Percentiles rank a stretch among this genome's conserved stretches.
Evolutionary conservation across 2,888 invertebrate species (phyloP).

Genomic region (Neoscelio sp.): DNA sequence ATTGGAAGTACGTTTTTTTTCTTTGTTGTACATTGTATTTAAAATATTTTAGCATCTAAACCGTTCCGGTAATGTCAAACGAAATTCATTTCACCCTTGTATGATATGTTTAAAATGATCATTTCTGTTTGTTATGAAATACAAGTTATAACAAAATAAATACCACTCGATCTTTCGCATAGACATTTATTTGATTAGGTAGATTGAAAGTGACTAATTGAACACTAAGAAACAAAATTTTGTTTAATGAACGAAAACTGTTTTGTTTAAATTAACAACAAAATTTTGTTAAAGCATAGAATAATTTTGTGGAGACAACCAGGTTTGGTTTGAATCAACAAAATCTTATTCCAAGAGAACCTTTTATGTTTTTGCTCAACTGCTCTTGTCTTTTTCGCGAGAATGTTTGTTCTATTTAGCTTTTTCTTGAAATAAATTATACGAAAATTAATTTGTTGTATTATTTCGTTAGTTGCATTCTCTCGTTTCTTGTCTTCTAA

Average conservation of each 20-base stretch:
- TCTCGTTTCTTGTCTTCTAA: conserved; percentile 30
- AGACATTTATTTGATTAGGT: conserved; percentile 41
- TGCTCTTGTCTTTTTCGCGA: conserved; percentile 6
- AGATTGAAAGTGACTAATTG: conserved; percentile 48
- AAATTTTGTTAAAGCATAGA: too few species aligned
- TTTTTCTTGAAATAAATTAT: conserved; percentile 28
- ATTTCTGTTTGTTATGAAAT: conserved; percentile 43
- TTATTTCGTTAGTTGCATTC: conserved; percentile 57
- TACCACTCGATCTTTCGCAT: conserved; percentile 39
- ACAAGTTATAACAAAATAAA: conserved; percentile 58
- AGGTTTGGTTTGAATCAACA: too few species aligned
- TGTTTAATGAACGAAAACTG: too few species aligned
- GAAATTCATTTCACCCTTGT: conserved; percentile 40
- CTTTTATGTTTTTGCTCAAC: conserved; percentile 40
- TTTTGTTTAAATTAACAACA: too few species aligned
- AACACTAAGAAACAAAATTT: too few species aligned
- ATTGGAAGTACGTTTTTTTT: conserved; percentile 45
- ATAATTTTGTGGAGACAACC: too few species aligned
- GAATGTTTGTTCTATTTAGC: not conserved
- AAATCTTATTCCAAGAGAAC: too few species aligned
- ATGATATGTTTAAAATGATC: conserved; percentile 63
- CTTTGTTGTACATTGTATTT: conserved; percentile 27
- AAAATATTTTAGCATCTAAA: too few species aligned
- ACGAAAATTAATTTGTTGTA: conserved; percentile 38
- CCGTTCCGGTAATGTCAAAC: too few species aligned